Base-by-base conservation (phyloP, 2,797 vertebrate species). In the Delichon dasypus region DNA sequence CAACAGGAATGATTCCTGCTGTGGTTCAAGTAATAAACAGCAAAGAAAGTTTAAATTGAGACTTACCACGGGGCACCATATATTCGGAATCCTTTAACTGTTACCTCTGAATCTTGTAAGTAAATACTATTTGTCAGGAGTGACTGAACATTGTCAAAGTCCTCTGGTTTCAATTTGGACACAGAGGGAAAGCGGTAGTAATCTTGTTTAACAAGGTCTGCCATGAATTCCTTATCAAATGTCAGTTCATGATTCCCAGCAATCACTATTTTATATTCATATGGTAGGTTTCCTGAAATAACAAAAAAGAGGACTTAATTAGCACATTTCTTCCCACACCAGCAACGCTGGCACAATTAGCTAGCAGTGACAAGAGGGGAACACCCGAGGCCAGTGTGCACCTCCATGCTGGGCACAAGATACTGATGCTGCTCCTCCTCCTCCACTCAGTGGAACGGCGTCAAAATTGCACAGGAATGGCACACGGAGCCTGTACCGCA, bases 141-240 rank as follows among this genome's bases (percentile, higher is more conserved):
- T 71, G 99, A 98, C 97, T 99, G 99, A 97, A 99, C 99, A 97
- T 99, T 99, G 98, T 99, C 99, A 98, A 99, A 99, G 98, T 99
- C 99, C 98, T 99, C 99, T 38, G 99, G 99, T 98, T 99, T 99
- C 98, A 99, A 99, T 98, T 99, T 99, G 98, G 99, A 99, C 96
- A 99, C 99, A 22, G 99, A 99, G 71, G 99, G 99, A 98, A 99
- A 99, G 95, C 99, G 99, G 98, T 99, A 99, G 98, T 99, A 99
- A 98, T 99, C 99, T 99, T 99, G 99, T 98, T 99, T 99, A 96
- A 99, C 98, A 98, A 99, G 98, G 97, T 99, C 99, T 61, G 99
- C 98, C 99, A 99, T 99, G 98, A 99, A 99, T 98, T 99, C 99
- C 98, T 99, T 99, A 98, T 99, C 99, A 93, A 99, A 99, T 96